phyloP scores from a whole-genome alignment of 2,797 vertebrate genomes.

The Pteropus rufus region DNA sequence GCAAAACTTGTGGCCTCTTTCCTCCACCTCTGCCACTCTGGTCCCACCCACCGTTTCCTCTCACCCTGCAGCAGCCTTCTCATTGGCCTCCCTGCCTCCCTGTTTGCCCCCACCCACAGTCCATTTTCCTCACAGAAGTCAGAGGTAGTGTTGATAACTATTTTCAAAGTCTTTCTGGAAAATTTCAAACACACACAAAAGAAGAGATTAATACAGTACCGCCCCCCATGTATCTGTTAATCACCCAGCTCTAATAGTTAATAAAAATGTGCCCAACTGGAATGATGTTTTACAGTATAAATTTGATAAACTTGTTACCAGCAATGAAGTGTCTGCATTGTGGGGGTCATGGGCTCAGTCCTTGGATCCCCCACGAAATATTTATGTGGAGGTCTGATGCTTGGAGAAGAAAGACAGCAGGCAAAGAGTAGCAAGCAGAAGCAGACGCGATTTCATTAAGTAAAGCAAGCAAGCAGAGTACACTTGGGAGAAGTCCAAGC shows the following conservation, averaged over 20 bases:
- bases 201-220: not conserved
- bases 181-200: not conserved
- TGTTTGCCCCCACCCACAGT: too few relatives aligned
- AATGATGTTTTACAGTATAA: not conserved
- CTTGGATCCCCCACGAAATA: too few relatives aligned
- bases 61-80: not conserved
- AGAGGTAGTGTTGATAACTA: not conserved
- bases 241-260: not conserved
- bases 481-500: too few relatives aligned
- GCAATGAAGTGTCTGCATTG: too few relatives aligned
- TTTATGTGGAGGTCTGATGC: too few relatives aligned
- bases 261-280: not conserved
- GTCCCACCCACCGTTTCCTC: fast-evolving
- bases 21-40: not conserved
- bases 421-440: too few relatives aligned
- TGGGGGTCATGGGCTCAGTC: too few relatives aligned
- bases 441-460: too few relatives aligned
- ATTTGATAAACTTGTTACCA: not conserved
- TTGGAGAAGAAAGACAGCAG: too few relatives aligned
- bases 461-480: too few relatives aligned
- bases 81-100: not conserved
- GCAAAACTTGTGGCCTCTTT: not conserved
- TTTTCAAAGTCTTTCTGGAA: not conserved
- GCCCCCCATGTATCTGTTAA: not conserved
- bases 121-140: not conserved